Base-by-base conservation (phyloP, 2,797 vertebrate genomes). In the Chromis chromis region DNA sequence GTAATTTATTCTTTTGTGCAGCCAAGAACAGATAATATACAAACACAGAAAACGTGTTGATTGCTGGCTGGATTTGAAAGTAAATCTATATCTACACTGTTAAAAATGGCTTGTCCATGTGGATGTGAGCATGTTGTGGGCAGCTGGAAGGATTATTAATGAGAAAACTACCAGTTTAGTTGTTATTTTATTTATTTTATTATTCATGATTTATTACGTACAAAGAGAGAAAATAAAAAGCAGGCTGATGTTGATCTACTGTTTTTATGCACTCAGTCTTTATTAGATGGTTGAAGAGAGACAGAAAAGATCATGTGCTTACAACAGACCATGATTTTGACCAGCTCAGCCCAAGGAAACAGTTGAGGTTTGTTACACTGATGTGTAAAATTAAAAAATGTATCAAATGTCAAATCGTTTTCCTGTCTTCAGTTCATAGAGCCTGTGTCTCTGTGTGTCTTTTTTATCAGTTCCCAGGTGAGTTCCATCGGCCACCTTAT, bases 1-100 rank as follows among this genome's bases (percentile, higher is more conserved):
- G 28, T 46, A 1, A 21, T 86, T 86, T 76, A 74, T 84, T 76
- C 3, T 60, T 42, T 46, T 76, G 17, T 70, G 56, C 21, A 68
- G 31, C 39, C 44, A 70, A 67, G n/a, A 9, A 68, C 11, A 65
- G 14, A 57, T 2, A 16, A 16, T 7, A 56, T 12, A 59, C 39
- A 49, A 75, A 62, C 19, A 80, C 3, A 54, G n/a, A 39, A 65
- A 17, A 48, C 46, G 9, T 4, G 40, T 42, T 16, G 36, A 57
- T 25, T 53, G 16, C 24, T 6, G n/a, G 13, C 9, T 31, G 33
- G 8, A 39, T 22, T 67, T 9, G 27, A 28, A 1, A 57, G 17
- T 33, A 4, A 33, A 19, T 48, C 31, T 40, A 6, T 10, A 55
- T 22, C 6, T 16, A 1, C 6, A 21, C 4, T 40, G 58, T 58